A percentile compares a stretch with the other conserved stretches of the same genome.
These are phyloP conservation scores for Spinibarbus caldwelli DNA, from an alignment of 2,797 vertebrate species.

Conservation along the genomic window DNA sequence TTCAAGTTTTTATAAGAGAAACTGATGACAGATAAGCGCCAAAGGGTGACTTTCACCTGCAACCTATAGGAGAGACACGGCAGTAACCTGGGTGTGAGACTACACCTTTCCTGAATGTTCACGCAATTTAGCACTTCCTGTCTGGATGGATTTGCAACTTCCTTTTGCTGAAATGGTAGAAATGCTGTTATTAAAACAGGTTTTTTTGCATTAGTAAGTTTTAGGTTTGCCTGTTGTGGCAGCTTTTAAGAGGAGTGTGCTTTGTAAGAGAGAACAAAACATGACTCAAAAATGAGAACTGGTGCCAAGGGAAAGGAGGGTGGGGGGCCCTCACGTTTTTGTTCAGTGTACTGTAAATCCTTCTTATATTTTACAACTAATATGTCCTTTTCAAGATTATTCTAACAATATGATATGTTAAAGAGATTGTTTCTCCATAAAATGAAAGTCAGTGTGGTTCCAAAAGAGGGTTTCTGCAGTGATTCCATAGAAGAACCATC, in stretches of 20 bases:
- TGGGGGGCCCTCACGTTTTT: neutral
- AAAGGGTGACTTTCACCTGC: conserved; percentile 16
- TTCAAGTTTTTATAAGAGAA: conserved; percentile 24
- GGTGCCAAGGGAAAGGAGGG: conserved; percentile 24
- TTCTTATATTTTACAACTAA: neutral
- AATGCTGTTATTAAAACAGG: conserved; percentile 41
- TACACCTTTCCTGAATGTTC: conserved; percentile 61
- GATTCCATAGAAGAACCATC: neutral
- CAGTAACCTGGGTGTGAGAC: conserved; percentile 25
- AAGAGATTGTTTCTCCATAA: neutral
- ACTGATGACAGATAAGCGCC: neutral
- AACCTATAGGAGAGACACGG: conserved; percentile 4
- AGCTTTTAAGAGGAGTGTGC: conserved; percentile 39
- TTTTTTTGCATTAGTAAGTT: conserved; percentile 36
- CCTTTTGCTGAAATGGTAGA: conserved; percentile 48
- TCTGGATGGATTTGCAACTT: conserved; percentile 56
- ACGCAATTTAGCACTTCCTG: conserved; percentile 49
- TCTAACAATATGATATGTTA: neutral
- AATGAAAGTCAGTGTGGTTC: neutral
- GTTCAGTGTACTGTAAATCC: neutral
- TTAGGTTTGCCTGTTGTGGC: conserved; percentile 32
- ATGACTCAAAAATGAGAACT: conserved; percentile 29
- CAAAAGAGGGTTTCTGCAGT: neutral
- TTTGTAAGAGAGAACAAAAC: conserved; percentile 36
- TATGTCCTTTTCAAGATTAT: neutral